These are phyloP conservation scores for Graphium colonna DNA, from an alignment of 2,888 invertebrate genomes.

Conservation along the genomic window DNA sequence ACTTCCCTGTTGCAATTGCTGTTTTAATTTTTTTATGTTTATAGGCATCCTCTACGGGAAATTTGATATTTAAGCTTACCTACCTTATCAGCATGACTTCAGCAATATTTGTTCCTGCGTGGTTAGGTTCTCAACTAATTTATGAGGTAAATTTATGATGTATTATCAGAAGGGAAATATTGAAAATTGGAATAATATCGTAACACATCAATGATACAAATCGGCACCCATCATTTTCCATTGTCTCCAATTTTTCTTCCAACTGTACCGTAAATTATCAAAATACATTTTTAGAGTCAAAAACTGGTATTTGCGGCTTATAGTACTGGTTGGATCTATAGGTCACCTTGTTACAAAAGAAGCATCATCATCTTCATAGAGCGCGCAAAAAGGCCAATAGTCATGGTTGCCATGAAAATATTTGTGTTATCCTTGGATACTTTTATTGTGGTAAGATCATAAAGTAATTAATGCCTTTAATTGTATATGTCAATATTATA, in stretches of 20 bases:
- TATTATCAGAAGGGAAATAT: background rate
- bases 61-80: conserved; percentile 5
- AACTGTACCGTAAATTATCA: background rate
- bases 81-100: conserved; percentile 5
- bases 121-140: conserved; percentile 11
- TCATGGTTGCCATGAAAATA: conserved; percentile 48
- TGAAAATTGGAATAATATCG: too few species aligned
- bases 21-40: background rate
- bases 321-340: conserved; percentile 51
- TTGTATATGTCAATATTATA: too few species aligned
- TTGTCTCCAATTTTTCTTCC: background rate
- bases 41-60: background rate
- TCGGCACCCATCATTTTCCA: too few species aligned
- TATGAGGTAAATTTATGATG: conserved; percentile 2
- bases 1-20: background rate
- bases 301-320: conserved; percentile 27
- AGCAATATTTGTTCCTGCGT: conserved; percentile 13
- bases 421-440: conserved; percentile 53
- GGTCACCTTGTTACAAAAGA: conserved; percentile 46
- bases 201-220: too few species aligned
- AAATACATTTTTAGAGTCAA: conserved; percentile 4
- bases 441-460: conserved; percentile 45
- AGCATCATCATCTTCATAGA: conserved; percentile 47
- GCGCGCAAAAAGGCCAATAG: conserved; percentile 45
- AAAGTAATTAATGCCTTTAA: background rate